Base-by-base conservation (phyloP, 2,113 vertebrate genomes). In the Gymnocephalus cernua region DNA sequence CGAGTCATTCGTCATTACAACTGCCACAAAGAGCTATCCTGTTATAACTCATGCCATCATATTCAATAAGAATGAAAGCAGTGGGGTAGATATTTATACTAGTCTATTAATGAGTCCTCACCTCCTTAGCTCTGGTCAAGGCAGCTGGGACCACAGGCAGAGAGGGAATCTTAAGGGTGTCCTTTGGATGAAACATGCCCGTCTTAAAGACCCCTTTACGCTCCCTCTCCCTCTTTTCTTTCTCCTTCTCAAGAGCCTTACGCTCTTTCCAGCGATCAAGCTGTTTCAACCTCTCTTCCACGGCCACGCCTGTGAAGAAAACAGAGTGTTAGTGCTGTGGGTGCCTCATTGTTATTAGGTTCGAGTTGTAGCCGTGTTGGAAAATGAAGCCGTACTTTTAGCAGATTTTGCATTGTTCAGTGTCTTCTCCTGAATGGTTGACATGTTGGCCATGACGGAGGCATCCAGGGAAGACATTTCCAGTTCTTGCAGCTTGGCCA, bases 211-310 rank as follows among this genome's bases (percentile, higher is more conserved):
- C 93, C 0, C 93, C 95, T 84, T 95, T 97, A 57, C 91, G 95
- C 27, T 95, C 95, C 71, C 91, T 96, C 32, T 97, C 96, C 38
- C 97, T 93, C 58, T 95, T 96, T 71, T 97, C 96, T 69, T 95
- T 98, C 80, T 97, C 91, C 18, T 96, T 99, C 44, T 96, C 87
- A 6, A 98, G 95, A 6, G 95, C 92, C 69, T 98, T 99, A 0
- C 96, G 95, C 14, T 97, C 97, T 80, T 97, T 98, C 91, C 96
- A 99, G 50, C 97, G 96, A 71, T 95, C 94, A 0, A 99, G 96
- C 95, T 97, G 96, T 69, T 95, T 95, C 74, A 88, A 61, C 73
- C 97, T 94, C 29, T 97, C 96, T 15, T 96, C 93, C 12, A 59
- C 29, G 29, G 86, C 94, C 8, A 4, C 6, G 3, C 18, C 89